These are phyloP conservation scores for Drosophila neocordata DNA, from an alignment of 1,140 invertebrate genomes.

Conservation along the genomic window DNA sequence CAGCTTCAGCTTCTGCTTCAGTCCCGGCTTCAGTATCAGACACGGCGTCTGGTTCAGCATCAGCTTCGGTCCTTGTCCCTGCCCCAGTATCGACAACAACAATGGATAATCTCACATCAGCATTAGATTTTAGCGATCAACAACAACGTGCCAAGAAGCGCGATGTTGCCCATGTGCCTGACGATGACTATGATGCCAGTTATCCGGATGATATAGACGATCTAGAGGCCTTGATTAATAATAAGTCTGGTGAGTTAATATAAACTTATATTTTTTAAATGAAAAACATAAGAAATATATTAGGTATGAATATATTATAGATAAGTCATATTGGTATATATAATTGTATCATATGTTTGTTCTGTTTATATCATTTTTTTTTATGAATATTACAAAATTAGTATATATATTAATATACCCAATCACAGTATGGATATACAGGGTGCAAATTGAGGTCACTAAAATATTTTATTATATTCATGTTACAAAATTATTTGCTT, in stretches of 20 bases:
- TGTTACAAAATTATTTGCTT: not conserved
- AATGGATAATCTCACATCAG: slow-evolving; percentile 24
- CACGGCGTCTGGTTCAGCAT: not conserved
- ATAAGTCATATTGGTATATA: no score
- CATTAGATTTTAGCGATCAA: slow-evolving; percentile 29
- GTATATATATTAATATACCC: no score
- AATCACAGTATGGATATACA: not conserved
- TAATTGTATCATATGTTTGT: no score
- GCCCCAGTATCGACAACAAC: slow-evolving; percentile 7
- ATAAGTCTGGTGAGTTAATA: slow-evolving; percentile 76
- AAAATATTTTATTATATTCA: not conserved
- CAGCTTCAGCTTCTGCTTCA: slow-evolving; percentile 15
- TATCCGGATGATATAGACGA: slow-evolving; percentile 81
- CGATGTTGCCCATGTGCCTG: slow-evolving; percentile 78
- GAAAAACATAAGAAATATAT: no score
- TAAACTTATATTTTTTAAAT: not conserved
- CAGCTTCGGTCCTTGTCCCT: not conserved
- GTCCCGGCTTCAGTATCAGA: not conserved
- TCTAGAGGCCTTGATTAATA: slow-evolving; percentile 77
- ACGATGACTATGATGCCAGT: slow-evolving; percentile 78
- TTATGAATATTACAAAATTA: no score
- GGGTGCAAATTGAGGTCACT: not conserved
- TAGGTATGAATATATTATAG: no score
- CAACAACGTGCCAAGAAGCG: slow-evolving; percentile 50
- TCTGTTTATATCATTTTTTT: no score